Conservation (phyloP, 2,113 vertebrate species). For the Takifugu bimaculatus region DNA sequence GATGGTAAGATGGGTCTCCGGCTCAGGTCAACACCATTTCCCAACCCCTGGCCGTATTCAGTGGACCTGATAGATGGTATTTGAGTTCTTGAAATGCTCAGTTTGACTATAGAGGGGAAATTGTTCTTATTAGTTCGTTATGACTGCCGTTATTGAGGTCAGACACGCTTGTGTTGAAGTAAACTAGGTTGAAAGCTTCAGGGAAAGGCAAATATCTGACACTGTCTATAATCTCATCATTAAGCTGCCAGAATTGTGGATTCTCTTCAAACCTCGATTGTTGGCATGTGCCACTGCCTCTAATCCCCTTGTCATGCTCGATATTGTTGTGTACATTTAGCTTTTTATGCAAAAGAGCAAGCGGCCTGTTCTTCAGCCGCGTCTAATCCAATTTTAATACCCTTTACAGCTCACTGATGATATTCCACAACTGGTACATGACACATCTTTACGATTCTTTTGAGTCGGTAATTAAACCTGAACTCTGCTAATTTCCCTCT, state of each 20-base stretch:
- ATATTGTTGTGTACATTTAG: slow-evolving; percentile 5
- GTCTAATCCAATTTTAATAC: neutral
- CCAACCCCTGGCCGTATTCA: too few relatives aligned
- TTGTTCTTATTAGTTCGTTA: too few relatives aligned
- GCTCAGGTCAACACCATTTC: too few relatives aligned
- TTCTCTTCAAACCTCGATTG: neutral
- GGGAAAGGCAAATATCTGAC: too few relatives aligned
- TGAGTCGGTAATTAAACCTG: slow-evolving; percentile 15
- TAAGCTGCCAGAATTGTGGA: neutral
- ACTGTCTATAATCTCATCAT: neutral
- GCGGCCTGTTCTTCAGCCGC: neutral
- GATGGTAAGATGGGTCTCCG: too few relatives aligned
- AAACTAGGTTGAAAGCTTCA: too few relatives aligned
- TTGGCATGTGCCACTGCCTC: neutral
- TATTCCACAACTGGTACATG: neutral
- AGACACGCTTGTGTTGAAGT: too few relatives aligned
- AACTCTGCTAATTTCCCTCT: slow-evolving; percentile 5
- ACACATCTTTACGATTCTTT: slow-evolving; percentile 8
- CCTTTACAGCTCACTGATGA: slow-evolving; percentile 14
- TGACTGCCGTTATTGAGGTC: too few relatives aligned
- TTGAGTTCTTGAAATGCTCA: too few relatives aligned
- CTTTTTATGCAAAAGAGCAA: slow-evolving; percentile 1
- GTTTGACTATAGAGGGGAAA: too few relatives aligned
- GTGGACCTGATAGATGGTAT: too few relatives aligned
- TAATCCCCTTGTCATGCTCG: neutral